These are phyloP conservation scores for Drosophila merina DNA, from an alignment of 2,888 invertebrate species.

Conservation along the genomic window DNA sequence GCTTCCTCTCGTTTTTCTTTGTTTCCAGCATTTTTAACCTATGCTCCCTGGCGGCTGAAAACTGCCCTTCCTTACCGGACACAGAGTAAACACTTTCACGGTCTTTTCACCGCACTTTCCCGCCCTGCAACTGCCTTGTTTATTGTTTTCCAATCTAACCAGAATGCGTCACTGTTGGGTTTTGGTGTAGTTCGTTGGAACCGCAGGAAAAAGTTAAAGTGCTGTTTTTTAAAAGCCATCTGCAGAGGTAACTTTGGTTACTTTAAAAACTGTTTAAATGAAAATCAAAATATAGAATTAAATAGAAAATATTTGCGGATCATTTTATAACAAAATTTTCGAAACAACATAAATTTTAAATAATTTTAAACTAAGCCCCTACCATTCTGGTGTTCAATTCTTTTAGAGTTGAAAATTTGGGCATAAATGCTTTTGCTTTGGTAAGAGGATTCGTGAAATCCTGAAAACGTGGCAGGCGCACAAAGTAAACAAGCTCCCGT, in stretches of 20 bases:
- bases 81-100: conserved; percentile 60
- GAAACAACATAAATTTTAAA: too few species aligned
- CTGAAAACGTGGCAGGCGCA: conserved; percentile 28
- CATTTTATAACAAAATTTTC: too few species aligned
- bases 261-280: neutral
- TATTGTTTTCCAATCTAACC: conserved; percentile 69
- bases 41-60: conserved; percentile 16
- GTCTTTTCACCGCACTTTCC: conserved; percentile 58
- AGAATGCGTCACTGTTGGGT: conserved; percentile 59
- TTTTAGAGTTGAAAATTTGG: conserved; percentile 1
- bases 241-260: neutral
- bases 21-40: conserved; percentile 11
- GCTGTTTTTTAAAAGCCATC: conserved; percentile 8
- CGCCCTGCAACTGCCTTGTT: conserved; percentile 28
- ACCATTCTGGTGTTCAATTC: conserved; percentile 4
- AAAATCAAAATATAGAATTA: too few species aligned
- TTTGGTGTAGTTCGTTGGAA: conserved; percentile 50
- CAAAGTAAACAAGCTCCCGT: conserved; percentile 29
- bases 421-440: conserved; percentile 12
- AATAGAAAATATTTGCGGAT: too few species aligned
- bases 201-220: conserved; percentile 67
- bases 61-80: conserved; percentile 12
- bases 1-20: conserved; percentile 9
- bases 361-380: too few species aligned
- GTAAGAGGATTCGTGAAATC: conserved; percentile 18